A percentile compares a stretch with the other conserved stretches of the same genome.
Evolutionary conservation across 2,888 invertebrate genomes (phyloP).

Genomic region (Ephialtes manifestator): DNA sequence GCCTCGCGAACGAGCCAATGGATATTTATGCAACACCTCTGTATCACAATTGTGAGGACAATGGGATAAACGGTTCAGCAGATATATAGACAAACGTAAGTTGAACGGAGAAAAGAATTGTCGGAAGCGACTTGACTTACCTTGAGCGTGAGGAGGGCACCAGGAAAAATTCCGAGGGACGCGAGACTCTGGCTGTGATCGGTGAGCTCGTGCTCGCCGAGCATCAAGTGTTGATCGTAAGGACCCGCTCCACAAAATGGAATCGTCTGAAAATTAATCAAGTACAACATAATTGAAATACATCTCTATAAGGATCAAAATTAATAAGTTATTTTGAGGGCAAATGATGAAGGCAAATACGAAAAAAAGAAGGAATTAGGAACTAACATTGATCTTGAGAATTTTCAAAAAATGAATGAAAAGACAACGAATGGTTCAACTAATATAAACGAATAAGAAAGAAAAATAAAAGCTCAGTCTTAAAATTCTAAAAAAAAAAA

Average conservation of each 20-base stretch:
- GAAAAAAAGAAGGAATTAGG: neutral
- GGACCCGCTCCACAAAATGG: constrained; percentile 83
- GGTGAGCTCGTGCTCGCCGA: constrained; percentile 82
- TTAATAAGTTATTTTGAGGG: neutral
- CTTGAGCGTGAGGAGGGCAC: constrained; percentile 82
- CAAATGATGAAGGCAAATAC: neutral
- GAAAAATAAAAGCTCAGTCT: no score
- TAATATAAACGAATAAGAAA: neutral
- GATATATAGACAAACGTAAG: neutral
- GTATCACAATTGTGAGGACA: neutral
- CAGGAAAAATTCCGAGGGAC: constrained; percentile 82
- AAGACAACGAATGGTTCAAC: constrained; percentile 11
- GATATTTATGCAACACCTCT: constrained; percentile 40
- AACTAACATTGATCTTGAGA: constrained; percentile 23
- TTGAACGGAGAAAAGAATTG: constrained; percentile 3
- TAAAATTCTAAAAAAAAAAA: constrained; percentile 13
- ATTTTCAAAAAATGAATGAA: constrained; percentile 3
- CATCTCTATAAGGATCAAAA: neutral
- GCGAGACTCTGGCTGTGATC: constrained; percentile 82
- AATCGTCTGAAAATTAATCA: constrained; percentile 80
- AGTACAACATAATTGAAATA: constrained; percentile 21
- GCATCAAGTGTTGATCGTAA: constrained; percentile 83
- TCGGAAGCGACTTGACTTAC: constrained; percentile 71
- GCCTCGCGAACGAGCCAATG: constrained; percentile 42
- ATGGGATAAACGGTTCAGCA: constrained; percentile 9